Evolutionary conservation across 2,888 invertebrate species (phyloP), one percentile per base, ranked within the genome.

Genomic region (Drosophila nigricruria): DNA sequence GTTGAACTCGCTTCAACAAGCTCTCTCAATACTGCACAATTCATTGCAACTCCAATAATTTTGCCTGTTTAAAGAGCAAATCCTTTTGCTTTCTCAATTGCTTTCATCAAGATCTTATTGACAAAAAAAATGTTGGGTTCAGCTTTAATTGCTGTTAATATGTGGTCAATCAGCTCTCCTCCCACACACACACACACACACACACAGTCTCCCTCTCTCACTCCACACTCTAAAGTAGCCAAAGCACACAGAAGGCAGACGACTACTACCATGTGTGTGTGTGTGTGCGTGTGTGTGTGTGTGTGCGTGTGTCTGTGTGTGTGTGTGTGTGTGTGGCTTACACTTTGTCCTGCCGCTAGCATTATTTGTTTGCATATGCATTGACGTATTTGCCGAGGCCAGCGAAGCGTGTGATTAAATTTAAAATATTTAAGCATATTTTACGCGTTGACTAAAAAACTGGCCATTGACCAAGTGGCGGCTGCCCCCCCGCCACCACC

Each of bases 391-490:
- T 84, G 84, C 68, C 70, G 74, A 85, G 69, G 79, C 58, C 88
- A 88, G 76, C 79, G 85, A 77, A 69, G 85, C 84, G 88, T 88
- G 88, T 84, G 88, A 85, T 85, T 85, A 85, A 85, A 85, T 85
- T 85, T 85, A 88, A 85, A 85, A 85, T 85, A 85, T 85, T 85
- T 88, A 85, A 85, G 85, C 84, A 88, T 88, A 88, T 85, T 88
- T 88, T 88, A 85, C 85, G 88, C 82, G 84, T 88, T 85, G 85
- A 88, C 80, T 84, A 80, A 81, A 77, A 82, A 56, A 71, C 70
- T 56, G 62, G 30, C 74, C 74, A 83, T 79, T 86, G 84, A 79
- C 79, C 87, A 86, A 80, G 70, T 73, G 79, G 80, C 73, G 68
- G 43, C 57, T 32, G 45, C 38, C 23, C 36, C 60, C 1, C 45